Evolutionary conservation across 2,113 vertebrate genomes (phyloP).

Genomic region (Semnornis frantzii): DNA sequence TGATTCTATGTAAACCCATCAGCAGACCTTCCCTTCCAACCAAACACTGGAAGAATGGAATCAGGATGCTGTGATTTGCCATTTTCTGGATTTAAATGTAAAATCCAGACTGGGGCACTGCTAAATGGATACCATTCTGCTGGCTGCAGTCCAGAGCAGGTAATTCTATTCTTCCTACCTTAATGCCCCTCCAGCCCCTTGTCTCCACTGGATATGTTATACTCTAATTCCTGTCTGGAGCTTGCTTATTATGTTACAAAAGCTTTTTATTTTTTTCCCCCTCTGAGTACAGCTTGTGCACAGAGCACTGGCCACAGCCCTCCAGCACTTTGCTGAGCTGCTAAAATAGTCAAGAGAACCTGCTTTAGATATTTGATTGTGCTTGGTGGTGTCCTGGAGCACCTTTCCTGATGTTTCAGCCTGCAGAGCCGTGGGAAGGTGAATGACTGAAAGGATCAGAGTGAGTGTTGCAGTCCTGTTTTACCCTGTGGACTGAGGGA

Average conservation of each 20-base stretch:
- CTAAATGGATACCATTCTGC: not conserved
- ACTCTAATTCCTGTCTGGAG: conserved; percentile 55
- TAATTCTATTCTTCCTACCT: conserved; percentile 61
- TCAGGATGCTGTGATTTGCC: not conserved
- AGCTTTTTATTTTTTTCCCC: not conserved
- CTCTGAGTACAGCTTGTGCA: not conserved
- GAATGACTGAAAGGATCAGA: fast-evolving
- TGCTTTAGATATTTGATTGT: not conserved
- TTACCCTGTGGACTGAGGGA: not conserved
- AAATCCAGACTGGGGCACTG: conserved; percentile 23
- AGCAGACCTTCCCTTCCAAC: not conserved
- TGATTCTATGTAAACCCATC: not conserved
- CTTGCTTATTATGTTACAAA: conserved; percentile 26
- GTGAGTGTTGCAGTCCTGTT: not conserved
- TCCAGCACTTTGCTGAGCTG: not conserved
- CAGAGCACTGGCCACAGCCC: not conserved
- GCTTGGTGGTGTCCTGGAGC: not conserved
- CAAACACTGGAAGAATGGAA: not conserved
- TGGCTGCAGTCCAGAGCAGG: conserved; percentile 24
- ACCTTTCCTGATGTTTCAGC: not conserved
- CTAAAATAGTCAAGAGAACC: not conserved
- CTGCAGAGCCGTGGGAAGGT: not conserved
- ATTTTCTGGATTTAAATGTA: not conserved
- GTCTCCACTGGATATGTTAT: conserved; percentile 3
- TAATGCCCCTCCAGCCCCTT: conserved; percentile 36